These are phyloP conservation scores for Cuculus canorus DNA, from an alignment of 2,797 vertebrate species.

Conservation along the genomic window DNA sequence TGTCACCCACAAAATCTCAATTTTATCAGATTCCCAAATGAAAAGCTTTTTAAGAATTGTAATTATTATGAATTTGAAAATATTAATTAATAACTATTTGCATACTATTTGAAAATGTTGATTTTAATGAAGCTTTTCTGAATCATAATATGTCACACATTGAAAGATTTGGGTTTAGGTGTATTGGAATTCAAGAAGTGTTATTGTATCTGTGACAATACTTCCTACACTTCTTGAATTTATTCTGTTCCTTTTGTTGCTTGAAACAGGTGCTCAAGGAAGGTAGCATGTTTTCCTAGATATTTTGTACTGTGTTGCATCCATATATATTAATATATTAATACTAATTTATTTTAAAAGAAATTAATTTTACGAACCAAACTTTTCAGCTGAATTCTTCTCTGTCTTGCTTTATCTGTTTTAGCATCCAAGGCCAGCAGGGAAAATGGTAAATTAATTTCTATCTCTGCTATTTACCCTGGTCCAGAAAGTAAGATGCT, in stretches of 20 bases:
- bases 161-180: neutral
- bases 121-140: neutral
- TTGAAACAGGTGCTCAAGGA: neutral
- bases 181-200: neutral
- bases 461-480: neutral
- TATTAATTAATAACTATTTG: neutral
- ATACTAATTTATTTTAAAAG: neutral
- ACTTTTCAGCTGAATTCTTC: neutral
- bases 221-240: neutral
- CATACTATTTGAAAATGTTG: neutral
- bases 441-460: neutral
- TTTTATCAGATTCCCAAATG: neutral
- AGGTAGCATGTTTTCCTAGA: neutral
- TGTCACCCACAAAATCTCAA: neutral
- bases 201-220: neutral
- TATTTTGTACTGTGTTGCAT: neutral
- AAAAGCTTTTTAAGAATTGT: neutral
- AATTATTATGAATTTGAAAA: neutral
- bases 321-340: neutral
- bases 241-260: neutral
- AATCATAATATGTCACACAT: neutral
- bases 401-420: neutral
- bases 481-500: neutral
- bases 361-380: neutral
- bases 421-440: neutral